Conservation (phyloP, 2,888 invertebrate species). For the Timema cristinae region DNA sequence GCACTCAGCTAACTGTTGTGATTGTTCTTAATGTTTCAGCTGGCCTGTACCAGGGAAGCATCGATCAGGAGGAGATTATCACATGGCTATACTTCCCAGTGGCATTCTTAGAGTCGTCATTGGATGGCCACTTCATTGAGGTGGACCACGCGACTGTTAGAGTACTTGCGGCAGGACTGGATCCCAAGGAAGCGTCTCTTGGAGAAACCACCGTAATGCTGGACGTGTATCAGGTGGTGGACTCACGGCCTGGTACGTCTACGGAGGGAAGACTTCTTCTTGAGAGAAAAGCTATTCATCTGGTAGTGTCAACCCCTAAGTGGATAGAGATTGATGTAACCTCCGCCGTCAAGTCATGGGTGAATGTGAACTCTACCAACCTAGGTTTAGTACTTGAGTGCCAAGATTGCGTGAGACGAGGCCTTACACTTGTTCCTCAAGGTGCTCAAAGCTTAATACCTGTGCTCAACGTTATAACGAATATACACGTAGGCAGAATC, state of each 20-base stretch:
- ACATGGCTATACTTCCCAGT: constrained; percentile 25
- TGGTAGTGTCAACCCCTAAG: constrained; percentile 44
- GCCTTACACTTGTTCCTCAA: constrained; percentile 43
- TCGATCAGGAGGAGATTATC: too few relatives aligned
- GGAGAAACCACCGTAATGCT: constrained; percentile 32
- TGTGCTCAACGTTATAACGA: constrained; percentile 42
- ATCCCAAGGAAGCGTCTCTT: constrained; percentile 14
- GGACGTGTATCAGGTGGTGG: constrained; percentile 39
- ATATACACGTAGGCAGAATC: constrained; percentile 38
- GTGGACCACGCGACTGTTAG: constrained; percentile 50
- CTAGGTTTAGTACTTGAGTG: constrained; percentile 54
- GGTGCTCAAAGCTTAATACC: constrained; percentile 35
- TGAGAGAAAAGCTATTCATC: constrained; percentile 42
- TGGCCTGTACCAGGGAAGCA: too few relatives aligned
- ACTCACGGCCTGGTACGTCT: constrained; percentile 37
- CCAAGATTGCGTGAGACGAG: constrained; percentile 45
- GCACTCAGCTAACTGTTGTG: too few relatives aligned
- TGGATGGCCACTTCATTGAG: constrained; percentile 7
- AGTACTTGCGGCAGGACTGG: constrained; percentile 40
- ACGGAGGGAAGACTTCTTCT: constrained; percentile 41
- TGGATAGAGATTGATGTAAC: constrained; percentile 61
- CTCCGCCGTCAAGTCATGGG: constrained; percentile 49
- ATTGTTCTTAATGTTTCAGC: too few relatives aligned
- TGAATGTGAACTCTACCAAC: constrained; percentile 46
- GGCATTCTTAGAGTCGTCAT: constrained; percentile 21